phyloP scores from a whole-genome alignment of 2,797 vertebrate genomes.

The Alcedo quadribrachys region DNA sequence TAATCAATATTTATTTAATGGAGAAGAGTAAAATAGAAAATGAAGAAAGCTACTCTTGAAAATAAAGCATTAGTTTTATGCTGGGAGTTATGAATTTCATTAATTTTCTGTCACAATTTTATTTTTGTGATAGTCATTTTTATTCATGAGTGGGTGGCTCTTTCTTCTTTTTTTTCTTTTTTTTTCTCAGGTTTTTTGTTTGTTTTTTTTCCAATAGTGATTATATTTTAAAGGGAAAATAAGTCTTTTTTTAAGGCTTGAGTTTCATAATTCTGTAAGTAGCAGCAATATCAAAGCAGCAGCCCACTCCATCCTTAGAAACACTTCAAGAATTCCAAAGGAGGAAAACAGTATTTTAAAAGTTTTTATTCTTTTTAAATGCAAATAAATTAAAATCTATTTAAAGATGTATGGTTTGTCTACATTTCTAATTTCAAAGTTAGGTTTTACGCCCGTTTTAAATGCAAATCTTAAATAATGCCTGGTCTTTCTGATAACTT shows the following conservation, averaged over 20 bases:
- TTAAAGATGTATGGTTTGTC: constrained; percentile 20
- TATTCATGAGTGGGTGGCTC: background rate
- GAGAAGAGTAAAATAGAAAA: constrained; percentile 2
- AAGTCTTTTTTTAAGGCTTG: background rate
- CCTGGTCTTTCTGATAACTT: background rate
- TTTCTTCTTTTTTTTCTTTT: background rate
- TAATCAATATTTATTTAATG: constrained; percentile 9
- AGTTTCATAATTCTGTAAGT: constrained; percentile 8
- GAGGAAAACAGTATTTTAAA: background rate
- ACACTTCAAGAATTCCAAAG: constrained; percentile 23
- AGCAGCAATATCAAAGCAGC: background rate
- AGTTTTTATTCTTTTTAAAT: constrained; percentile 24
- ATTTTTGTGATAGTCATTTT: constrained; percentile 2
- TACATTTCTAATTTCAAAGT: background rate
- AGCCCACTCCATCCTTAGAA: background rate
- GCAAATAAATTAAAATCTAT: constrained; percentile 38
- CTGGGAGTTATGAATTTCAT: background rate
- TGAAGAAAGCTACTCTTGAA: background rate
- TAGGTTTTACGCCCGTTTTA: background rate
- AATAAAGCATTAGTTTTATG: background rate
- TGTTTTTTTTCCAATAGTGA: background rate
- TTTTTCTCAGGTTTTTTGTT: background rate
- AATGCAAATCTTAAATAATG: constrained; percentile 17
- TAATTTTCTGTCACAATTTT: constrained; percentile 1
- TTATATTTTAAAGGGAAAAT: background rate